A percentile compares a stretch with the other conserved stretches of the same genome.
These are phyloP conservation scores for Alentia gelatinosa DNA, from an alignment of 2,888 invertebrate genomes.

Conservation along the genomic window DNA sequence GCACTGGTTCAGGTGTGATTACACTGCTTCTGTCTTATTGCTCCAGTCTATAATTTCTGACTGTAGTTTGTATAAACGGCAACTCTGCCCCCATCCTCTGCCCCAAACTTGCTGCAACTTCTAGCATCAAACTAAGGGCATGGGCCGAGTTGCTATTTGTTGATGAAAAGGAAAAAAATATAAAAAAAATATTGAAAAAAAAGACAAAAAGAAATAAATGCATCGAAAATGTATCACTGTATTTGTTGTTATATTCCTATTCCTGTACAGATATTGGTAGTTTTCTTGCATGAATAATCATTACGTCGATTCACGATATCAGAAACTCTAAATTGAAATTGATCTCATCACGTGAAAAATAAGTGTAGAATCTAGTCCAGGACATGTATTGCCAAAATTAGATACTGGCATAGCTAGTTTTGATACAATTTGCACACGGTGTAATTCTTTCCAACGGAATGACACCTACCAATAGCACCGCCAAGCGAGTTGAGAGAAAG, in stretches of 20 bases:
- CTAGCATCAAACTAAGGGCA: background rate
- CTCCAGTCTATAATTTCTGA: slow-evolving; percentile 48
- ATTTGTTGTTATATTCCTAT: background rate
- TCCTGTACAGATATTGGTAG: too few relatives aligned
- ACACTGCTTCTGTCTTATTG: slow-evolving; percentile 43
- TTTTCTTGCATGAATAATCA: too few relatives aligned
- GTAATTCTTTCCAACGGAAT: too few relatives aligned
- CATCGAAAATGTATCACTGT: slow-evolving; percentile 24
- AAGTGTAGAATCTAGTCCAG: too few relatives aligned
- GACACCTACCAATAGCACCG: too few relatives aligned
- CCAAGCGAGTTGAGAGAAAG: too few relatives aligned
- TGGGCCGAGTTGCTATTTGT: slow-evolving; percentile 37
- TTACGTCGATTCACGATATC: too few relatives aligned
- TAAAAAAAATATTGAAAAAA: background rate
- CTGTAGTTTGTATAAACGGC: slow-evolving; percentile 31
- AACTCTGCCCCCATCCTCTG: slow-evolving; percentile 17
- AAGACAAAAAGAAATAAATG: slow-evolving; percentile 22
- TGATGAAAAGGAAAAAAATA: slow-evolving; percentile 26
- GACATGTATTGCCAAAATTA: too few relatives aligned
- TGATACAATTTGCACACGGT: too few relatives aligned
- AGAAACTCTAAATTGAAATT: too few relatives aligned
- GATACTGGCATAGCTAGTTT: too few relatives aligned
- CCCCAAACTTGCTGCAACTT: background rate
- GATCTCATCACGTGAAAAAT: too few relatives aligned
- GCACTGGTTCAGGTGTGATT: slow-evolving; percentile 8